Evolutionary conservation across 2,888 invertebrate species (phyloP).

Genomic region (Byasa hedistus): DNA sequence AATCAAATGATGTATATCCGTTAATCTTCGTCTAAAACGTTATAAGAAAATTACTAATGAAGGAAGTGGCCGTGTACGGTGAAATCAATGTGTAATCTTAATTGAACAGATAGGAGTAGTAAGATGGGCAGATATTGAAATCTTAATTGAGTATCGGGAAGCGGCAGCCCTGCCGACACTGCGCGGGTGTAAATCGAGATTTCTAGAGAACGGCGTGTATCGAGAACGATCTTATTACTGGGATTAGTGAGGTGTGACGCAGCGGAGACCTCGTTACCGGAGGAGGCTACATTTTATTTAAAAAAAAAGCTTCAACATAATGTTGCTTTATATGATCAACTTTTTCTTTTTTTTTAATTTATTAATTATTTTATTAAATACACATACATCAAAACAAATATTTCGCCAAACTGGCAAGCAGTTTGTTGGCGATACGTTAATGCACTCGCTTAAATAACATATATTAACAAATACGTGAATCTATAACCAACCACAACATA

Average conservation of each 20-base stretch:
- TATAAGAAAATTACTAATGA: conserved; percentile 8
- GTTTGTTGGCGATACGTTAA: too few species aligned
- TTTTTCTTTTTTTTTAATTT: too few species aligned
- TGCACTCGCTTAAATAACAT: too few species aligned
- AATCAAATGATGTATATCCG: not conserved
- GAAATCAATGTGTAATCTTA: conserved; percentile 18
- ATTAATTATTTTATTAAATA: too few species aligned
- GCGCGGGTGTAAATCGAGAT: conserved; percentile 34
- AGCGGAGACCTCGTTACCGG: conserved; percentile 35
- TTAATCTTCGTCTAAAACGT: not conserved
- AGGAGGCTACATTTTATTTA: conserved; percentile 27
- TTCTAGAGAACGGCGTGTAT: conserved; percentile 42
- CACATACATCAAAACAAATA: too few species aligned
- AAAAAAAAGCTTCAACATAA: conserved; percentile 7
- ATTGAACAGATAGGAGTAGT: conserved; percentile 10
- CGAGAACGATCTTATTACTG: conserved; percentile 39
- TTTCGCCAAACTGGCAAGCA: too few species aligned
- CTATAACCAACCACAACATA: too few species aligned
- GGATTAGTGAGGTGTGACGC: conserved; percentile 38
- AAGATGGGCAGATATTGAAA: conserved; percentile 25
- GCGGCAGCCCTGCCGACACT: conserved; percentile 23
- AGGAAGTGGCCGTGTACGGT: conserved; percentile 2
- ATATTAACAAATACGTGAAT: too few species aligned
- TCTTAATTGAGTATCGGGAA: conserved; percentile 24
- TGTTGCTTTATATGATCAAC: too few species aligned